Base-by-base conservation (phyloP, 2,888 invertebrate species). In the Xestia ashworthii region DNA sequence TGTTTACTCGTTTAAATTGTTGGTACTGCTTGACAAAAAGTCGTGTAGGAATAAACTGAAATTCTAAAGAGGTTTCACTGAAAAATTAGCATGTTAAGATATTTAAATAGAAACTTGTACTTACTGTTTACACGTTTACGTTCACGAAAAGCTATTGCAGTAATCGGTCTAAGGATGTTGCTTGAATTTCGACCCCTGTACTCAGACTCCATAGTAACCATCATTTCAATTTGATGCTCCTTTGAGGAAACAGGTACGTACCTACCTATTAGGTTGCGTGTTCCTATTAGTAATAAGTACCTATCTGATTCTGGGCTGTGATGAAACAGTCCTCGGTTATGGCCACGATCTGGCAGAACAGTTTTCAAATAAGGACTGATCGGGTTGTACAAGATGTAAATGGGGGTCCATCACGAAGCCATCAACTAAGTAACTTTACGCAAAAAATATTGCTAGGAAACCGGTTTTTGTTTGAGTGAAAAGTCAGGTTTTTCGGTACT, bases 1-100 rank as follows among this genome's bases (percentile, higher is more conserved):
- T 46, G 65, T 85, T 82, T 74, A 53, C 44, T 73, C 22, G 60
- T 79, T 83, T 79, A 71, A 83, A 69, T 64, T 62, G 60, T 71
- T 58, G 55, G 44, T 80, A 44, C 9, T 9, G 16, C 44, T 65
- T 22, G 22, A 50, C 14, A 32, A 41, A 55, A 48, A 71, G 4
- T 14, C 4, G 5, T 19, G 48, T 48, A 41, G 5, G 25, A 41
- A 22, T 50, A 6, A 19, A 44, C 12, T 0, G 25, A 76, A 78
- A 65, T 25, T 46, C 6, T 22, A 16, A 66, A n/a, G 41, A 11
- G 3, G n/a, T 65, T 77, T 6, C 32, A 32, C 14, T 19, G 19
- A n/a, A 66, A 58, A 22, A 41, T 0, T n/a, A 1, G 25, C 16
- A 5, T 32, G 16, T 32, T 16, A 16, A 60, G 0, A 60, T 32